phyloP scores from a whole-genome alignment of 2,113 vertebrate species.

The Rynchops niger region DNA sequence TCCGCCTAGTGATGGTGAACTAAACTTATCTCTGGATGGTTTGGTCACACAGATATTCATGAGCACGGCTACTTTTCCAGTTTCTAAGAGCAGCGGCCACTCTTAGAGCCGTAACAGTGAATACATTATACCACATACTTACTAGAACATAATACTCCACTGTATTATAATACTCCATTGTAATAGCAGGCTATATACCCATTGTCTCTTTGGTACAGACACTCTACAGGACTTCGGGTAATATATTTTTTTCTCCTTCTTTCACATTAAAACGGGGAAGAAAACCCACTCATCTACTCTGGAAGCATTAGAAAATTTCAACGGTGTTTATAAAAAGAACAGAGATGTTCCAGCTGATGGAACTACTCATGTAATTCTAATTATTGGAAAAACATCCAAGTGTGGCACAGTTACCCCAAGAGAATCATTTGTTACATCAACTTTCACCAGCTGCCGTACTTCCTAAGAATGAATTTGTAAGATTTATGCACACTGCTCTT shows the following conservation, averaged over 20 bases:
- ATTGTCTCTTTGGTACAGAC: not conserved
- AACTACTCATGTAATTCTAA: not conserved
- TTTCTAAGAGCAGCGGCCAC: not conserved
- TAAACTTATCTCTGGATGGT: not conserved
- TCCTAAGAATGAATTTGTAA: not conserved
- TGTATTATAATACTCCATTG: not conserved
- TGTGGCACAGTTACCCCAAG: not conserved
- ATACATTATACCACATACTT: not conserved
- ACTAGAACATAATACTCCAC: not conserved
- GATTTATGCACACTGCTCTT: not conserved
- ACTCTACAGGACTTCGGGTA: not conserved
- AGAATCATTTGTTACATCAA: not conserved
- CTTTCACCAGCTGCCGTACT: not conserved
- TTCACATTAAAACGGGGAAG: not conserved
- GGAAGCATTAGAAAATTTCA: not conserved
- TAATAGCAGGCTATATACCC: not conserved
- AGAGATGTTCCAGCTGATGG: not conserved
- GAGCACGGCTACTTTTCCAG: not conserved
- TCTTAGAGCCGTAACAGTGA: not conserved
- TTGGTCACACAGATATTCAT: not conserved
- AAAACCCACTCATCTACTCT: not conserved
- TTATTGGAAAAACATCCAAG: not conserved
- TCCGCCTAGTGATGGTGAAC: fast-evolving
- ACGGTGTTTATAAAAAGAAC: not conserved
- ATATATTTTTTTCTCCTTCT: not conserved